Evolutionary conservation across 1,140 invertebrate species (phyloP), one percentile per base, ranked within the genome.

Genomic region (Drosophila biarmipes): DNA sequence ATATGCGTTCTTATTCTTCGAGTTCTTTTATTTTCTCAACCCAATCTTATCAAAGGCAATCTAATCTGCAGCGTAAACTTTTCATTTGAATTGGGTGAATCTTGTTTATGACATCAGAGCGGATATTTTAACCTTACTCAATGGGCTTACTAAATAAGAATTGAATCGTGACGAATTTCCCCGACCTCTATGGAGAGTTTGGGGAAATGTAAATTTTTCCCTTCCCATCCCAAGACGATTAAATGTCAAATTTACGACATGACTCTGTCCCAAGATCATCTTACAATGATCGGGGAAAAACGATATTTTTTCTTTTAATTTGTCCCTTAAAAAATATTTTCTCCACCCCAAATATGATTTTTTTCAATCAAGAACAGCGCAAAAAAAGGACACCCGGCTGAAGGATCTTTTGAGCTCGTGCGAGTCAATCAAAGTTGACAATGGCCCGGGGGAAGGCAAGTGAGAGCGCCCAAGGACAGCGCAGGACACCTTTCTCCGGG

Each of bases 171-270:
- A 54, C 17, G 27, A 35, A 53, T 15, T 51, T 12, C 21, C 6
- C 35, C 17, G 29, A 35, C 34, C 38, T 37, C 19, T 51, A 42
- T 61, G 15, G 14, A 34, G 27, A 42, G 15, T 12, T 24, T 34
- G 17, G 27, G 6, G 0, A 24, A 73, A 73, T 74, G 34, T 52
- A 17, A 73, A 74, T 73, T 56, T 61, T 48, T 40, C 15, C 11
- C 15, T 27, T 10, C 37, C 7, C 34, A 73, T 29, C 49, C 45
- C 54, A 55, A 72, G 75, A 52, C 82, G 75, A 89, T 87, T 89
- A 87, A 87, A 76, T 89, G 78, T 89, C 84, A 87, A 87, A 89
- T 87, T 87, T 87, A 87, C 82, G 82, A 87, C 73, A 73, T n/a
- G 57, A 54, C 37, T 52, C 19, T 11, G 35, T 37, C 69, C 73